Evolutionary conservation across 2,113 vertebrate genomes (phyloP).

Genomic region (Lutjanus erythropterus): DNA sequence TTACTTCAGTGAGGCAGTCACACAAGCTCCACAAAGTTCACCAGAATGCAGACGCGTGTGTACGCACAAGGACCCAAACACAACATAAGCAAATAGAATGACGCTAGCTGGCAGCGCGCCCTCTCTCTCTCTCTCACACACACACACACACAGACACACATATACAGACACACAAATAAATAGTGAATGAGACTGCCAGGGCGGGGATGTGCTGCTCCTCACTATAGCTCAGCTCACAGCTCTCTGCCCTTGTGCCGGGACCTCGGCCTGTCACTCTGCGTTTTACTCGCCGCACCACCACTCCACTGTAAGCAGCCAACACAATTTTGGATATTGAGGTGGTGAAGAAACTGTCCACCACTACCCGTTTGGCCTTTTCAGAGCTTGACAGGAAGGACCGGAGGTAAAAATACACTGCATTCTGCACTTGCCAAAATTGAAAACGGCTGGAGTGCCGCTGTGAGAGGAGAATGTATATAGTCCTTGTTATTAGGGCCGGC

Average conservation of each 20-base stretch:
- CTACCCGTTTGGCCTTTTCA: slow-evolving; percentile 72
- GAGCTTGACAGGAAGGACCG: slow-evolving; percentile 69
- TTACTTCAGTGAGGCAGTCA: slow-evolving; percentile 41
- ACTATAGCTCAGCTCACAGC: slow-evolving; percentile 58
- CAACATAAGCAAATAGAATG: slow-evolving; percentile 25
- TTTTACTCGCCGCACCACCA: slow-evolving; percentile 62
- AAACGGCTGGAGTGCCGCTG: slow-evolving; percentile 52
- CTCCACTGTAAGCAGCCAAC: slow-evolving; percentile 62
- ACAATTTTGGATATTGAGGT: slow-evolving; percentile 69
- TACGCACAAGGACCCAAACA: slow-evolving; percentile 3
- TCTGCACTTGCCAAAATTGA: slow-evolving; percentile 57
- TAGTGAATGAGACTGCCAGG: slow-evolving; percentile 56
- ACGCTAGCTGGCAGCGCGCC: slow-evolving; percentile 3
- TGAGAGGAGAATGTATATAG: slow-evolving; percentile 53
- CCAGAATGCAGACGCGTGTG: slow-evolving; percentile 36
- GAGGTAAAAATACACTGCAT: slow-evolving; percentile 66
- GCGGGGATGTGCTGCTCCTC: slow-evolving; percentile 43
- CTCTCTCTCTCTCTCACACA: not conserved
- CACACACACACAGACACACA: not conserved
- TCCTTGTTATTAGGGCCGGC: slow-evolving; percentile 53
- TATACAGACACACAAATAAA: slow-evolving; percentile 49
- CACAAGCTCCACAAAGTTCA: slow-evolving; percentile 49
- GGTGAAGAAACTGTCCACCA: slow-evolving; percentile 68
- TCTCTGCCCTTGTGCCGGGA: slow-evolving; percentile 64
- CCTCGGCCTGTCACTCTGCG: slow-evolving; percentile 67